Evolutionary conservation across 2,888 invertebrate species (phyloP), one percentile per base, ranked within the genome.

Genomic region (Pollenia labialis): DNA sequence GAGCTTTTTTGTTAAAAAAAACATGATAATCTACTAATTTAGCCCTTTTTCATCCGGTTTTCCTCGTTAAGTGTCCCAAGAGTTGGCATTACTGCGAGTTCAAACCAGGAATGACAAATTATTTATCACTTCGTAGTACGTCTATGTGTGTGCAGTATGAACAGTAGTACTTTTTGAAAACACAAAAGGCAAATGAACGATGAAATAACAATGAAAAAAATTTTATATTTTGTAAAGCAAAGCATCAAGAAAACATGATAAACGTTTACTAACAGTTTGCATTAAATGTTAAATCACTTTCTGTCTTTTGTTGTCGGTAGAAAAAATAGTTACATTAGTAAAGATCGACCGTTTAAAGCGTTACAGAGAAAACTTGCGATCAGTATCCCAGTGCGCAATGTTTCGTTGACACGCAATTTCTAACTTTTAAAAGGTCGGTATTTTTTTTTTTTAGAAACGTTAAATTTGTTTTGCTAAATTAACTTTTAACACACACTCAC

Each of bases 201-300:
- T 32, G 32, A 32, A 32, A 32, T n/a, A n/a, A 66, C n/a, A 44
- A 75, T 12, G 0, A 74, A 56, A 11, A 76, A 60, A 32, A 32
- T 81, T 44, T 23, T 52, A 48, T 18, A 18, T 56, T 12, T 46
- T 16, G 6, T 32, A 66, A 16, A 48, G 18, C 71, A 62, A 50
- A 54, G 0, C 11, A 74, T 50, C 72, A 60, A 44, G 42, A 69
- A 50, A 54, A 71, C 56, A 58, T 66, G 68, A 74, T 56, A 85
- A 75, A 54, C 71, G 23, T 64, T 85, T 85, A 85, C 75, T 56
- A 75, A 69, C 69, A 81, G 64, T 85, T 85, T 76, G 64, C 75
- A 64, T 85, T 85, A 75, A 62, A 71, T 54, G 50, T 69, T 18
- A 8, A 68, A 68, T 48, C 4, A 50, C 46, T 23, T 58, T 56